Percentiles rank a stretch among this genome's conserved stretches.
phyloP scores from a whole-genome alignment of 2,888 invertebrate species.

The Eristalis pertinax region DNA sequence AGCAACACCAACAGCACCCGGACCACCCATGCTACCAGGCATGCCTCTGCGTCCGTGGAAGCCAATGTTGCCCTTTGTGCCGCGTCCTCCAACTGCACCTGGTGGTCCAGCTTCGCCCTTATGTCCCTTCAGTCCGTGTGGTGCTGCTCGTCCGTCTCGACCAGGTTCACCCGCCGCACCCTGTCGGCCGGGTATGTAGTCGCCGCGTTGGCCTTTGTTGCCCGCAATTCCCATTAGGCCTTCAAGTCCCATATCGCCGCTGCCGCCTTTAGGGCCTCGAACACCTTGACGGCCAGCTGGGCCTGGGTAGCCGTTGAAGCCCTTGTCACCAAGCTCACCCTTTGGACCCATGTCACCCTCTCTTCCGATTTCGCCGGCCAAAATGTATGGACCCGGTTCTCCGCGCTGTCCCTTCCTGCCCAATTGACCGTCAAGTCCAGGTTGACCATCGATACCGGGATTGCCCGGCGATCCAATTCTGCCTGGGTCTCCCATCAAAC shows the following conservation, averaged over 20 bases:
- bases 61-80: slow-evolving; percentile 82
- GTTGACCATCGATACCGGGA: slow-evolving; percentile 81
- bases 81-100: slow-evolving; percentile 76
- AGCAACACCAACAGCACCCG: slow-evolving; percentile 74
- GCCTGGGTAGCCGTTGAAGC: slow-evolving; percentile 82
- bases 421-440: slow-evolving; percentile 78
- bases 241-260: slow-evolving; percentile 83
- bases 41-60: slow-evolving; percentile 81
- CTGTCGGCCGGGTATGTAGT: slow-evolving; percentile 79
- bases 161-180: slow-evolving; percentile 79
- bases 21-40: slow-evolving; percentile 80
- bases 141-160: slow-evolving; percentile 79
- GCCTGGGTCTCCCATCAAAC: slow-evolving; percentile 86
- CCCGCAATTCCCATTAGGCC: slow-evolving; percentile 85
- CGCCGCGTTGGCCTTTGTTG: slow-evolving; percentile 81
- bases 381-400: slow-evolving; percentile 78
- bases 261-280: slow-evolving; percentile 84
- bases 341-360: slow-evolving; percentile 80
- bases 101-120: slow-evolving; percentile 81
- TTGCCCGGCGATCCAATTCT: slow-evolving; percentile 85
- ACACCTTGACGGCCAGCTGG: slow-evolving; percentile 81
- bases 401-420: slow-evolving; percentile 82
- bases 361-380: slow-evolving; percentile 80
- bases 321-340: slow-evolving; percentile 82
- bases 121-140: slow-evolving; percentile 80